A percentile compares a stretch with the other conserved stretches of the same genome.
Conservation (phyloP, 2,888 invertebrate species). For the Sphinx pinastri region DNA sequence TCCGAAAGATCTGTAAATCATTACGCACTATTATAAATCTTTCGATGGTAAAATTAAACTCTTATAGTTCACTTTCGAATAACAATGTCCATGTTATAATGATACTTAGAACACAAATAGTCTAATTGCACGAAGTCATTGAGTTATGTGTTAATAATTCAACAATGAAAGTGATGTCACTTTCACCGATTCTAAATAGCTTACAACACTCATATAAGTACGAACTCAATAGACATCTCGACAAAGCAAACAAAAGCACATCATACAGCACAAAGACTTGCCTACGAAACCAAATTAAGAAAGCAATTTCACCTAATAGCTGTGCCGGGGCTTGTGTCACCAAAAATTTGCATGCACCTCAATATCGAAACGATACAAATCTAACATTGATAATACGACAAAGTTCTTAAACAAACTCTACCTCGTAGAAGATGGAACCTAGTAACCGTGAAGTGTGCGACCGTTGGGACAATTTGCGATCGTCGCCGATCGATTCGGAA, state of each 20-base stretch:
- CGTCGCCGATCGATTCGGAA: conserved; percentile 76
- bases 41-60: not conserved
- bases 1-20: too few species aligned
- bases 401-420: conserved; percentile 46
- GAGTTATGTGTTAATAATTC: not conserved
- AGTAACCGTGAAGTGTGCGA: conserved; percentile 44
- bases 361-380: conserved; percentile 55
- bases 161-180: conserved; percentile 41
- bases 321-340: conserved; percentile 73
- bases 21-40: too few species aligned
- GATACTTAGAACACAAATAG: not conserved
- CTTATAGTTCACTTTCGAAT: not conserved
- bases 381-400: conserved; percentile 47
- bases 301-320: conserved; percentile 78
- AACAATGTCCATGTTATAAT: not conserved
- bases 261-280: conserved; percentile 72
- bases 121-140: not conserved
- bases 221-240: conserved; percentile 60
- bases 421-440: conserved; percentile 50
- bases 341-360: conserved; percentile 75
- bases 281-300: conserved; percentile 80
- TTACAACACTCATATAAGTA: conserved; percentile 49
- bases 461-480: conserved; percentile 67
- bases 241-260: conserved; percentile 66
- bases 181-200: conserved; percentile 58